phyloP scores from a whole-genome alignment of 2,113 vertebrate genomes.

The Crotophaga sulcirostris region DNA sequence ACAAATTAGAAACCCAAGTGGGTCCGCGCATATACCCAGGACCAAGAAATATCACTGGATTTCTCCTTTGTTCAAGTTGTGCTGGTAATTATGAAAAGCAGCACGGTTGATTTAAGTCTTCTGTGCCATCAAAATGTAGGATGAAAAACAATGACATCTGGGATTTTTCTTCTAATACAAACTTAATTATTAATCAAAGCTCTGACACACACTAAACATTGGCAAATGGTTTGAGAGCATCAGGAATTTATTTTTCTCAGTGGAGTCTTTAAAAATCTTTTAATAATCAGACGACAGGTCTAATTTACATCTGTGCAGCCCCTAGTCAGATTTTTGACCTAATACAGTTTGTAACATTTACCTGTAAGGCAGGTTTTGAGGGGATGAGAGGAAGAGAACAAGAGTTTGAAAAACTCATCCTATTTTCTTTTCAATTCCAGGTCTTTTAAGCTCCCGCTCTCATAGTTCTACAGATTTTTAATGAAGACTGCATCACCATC shows the following conservation, averaged over 20 bases:
- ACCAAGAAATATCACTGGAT: background rate
- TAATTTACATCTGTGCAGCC: background rate
- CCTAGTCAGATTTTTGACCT: background rate
- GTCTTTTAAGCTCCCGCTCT: background rate
- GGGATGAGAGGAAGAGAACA: background rate
- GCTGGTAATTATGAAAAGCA: background rate
- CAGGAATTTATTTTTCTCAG: conserved; percentile 27
- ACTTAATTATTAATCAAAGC: conserved; percentile 41
- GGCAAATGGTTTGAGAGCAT: conserved; percentile 14
- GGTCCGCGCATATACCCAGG: background rate
- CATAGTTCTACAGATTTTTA: background rate
- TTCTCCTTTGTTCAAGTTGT: background rate
- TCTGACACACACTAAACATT: conserved; percentile 16
- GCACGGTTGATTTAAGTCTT: background rate
- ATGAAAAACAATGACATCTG: conserved; percentile 37
- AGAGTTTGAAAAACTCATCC: background rate
- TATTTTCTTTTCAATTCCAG: background rate
- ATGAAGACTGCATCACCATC: background rate
- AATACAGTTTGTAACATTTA: background rate
- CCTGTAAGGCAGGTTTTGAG: background rate
- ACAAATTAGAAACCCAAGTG: conserved; percentile 1
- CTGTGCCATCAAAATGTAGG: background rate
- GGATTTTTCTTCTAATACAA: conserved; percentile 27
- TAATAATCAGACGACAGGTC: background rate
- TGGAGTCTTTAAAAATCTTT: conserved; percentile 33